Percentiles rank a stretch among this genome's conserved stretches.
phyloP scores from a whole-genome alignment of 1,140 invertebrate species.

The Drosophila ohnishii region DNA sequence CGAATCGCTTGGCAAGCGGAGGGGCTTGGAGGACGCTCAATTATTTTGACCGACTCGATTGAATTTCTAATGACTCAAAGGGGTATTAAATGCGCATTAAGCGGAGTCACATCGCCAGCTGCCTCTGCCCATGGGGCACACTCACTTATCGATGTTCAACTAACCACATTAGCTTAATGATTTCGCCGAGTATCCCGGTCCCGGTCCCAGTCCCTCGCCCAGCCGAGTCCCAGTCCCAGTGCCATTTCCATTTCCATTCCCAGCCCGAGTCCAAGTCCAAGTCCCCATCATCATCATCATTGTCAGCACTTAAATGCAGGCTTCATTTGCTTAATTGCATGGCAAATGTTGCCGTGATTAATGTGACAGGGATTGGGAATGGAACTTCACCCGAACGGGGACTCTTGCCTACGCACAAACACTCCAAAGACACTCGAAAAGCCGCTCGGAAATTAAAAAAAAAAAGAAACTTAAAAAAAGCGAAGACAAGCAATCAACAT shows the following conservation, averaged over 20 bases:
- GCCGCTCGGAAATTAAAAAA: slow-evolving; percentile 8
- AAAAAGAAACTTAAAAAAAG: slow-evolving; percentile 18
- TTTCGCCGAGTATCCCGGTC: slow-evolving; percentile 62
- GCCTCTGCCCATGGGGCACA: slow-evolving; percentile 54
- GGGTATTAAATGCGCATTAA: slow-evolving; percentile 72
- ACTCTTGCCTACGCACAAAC: slow-evolving; percentile 36
- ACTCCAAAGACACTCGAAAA: slow-evolving; percentile 18
- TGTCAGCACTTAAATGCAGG: slow-evolving; percentile 79
- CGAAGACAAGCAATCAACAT: slow-evolving; percentile 35
- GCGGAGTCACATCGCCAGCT: slow-evolving; percentile 32
- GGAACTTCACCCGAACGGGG: slow-evolving; percentile 25
- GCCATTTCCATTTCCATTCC: slow-evolving; percentile 35
- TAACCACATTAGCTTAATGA: slow-evolving; percentile 77
- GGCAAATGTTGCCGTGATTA: slow-evolving; percentile 76
- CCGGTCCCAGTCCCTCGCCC: slow-evolving; percentile 22
- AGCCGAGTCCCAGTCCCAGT: slow-evolving; percentile 5
- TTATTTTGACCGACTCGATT: slow-evolving; percentile 52
- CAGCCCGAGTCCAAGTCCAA: slow-evolving; percentile 26
- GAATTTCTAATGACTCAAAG: slow-evolving; percentile 60
- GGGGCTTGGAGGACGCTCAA: slow-evolving; percentile 4
- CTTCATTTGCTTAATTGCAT: slow-evolving; percentile 80
- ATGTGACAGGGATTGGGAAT: slow-evolving; percentile 68
- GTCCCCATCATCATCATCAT: slow-evolving; percentile 52
- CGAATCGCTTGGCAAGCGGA: background rate
- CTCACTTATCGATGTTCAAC: slow-evolving; percentile 71